Conservation (phyloP, 2,888 invertebrate species). For the Diaprepes abbreviatus region DNA sequence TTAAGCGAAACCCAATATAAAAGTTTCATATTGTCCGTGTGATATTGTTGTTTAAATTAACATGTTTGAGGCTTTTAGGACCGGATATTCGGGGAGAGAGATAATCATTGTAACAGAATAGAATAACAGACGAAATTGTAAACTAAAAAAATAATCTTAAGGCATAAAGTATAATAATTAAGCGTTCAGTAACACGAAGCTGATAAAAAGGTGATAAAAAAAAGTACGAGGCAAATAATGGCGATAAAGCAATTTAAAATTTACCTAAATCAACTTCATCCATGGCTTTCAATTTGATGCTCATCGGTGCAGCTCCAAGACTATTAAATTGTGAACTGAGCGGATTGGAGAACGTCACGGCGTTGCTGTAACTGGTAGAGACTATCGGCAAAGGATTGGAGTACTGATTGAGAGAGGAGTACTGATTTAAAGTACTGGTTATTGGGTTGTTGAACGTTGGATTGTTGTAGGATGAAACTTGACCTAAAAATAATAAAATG, state of each 20-base stretch:
- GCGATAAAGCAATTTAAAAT: slow-evolving; percentile 27
- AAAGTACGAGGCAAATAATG: too few species aligned
- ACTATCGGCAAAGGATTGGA: slow-evolving; percentile 62
- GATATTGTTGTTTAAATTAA: too few species aligned
- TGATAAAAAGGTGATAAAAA: too few species aligned
- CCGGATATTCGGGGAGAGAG: too few species aligned
- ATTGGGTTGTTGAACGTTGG: slow-evolving; percentile 70
- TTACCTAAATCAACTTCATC: slow-evolving; percentile 79
- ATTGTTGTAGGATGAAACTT: slow-evolving; percentile 68
- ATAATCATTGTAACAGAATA: too few species aligned
- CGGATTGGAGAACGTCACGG: slow-evolving; percentile 77
- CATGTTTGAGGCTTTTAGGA: too few species aligned
- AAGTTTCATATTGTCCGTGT: too few species aligned
- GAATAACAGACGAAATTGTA: too few species aligned
- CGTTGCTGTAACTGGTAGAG: slow-evolving; percentile 64
- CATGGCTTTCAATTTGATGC: slow-evolving; percentile 79
- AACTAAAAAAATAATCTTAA: too few species aligned
- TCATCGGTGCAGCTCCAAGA: slow-evolving; percentile 68
- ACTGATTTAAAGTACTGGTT: slow-evolving; percentile 66
- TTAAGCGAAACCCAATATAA: too few species aligned
- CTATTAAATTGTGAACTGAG: slow-evolving; percentile 73
- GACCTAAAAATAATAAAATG: slow-evolving; percentile 52
- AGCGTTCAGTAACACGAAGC: too few species aligned
- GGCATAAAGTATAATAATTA: too few species aligned
- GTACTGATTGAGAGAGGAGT: slow-evolving; percentile 63